A percentile compares a stretch with the other conserved stretches of the same genome.
Conservation (phyloP, 2,888 invertebrate species). For the Drosophila kanekoi region DNA sequence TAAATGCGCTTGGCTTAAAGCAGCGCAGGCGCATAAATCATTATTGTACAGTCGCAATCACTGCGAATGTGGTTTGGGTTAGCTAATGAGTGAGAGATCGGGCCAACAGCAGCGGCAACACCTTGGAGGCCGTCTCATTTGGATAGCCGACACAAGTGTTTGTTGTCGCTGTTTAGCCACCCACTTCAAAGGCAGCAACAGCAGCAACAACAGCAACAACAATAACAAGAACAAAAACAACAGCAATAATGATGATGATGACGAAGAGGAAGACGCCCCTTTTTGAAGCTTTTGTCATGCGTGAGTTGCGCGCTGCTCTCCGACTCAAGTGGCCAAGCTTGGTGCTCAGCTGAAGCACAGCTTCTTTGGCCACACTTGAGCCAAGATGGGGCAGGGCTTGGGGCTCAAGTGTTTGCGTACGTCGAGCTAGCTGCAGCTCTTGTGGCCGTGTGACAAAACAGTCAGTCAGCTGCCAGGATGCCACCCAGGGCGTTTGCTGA, state of each 20-base stretch:
- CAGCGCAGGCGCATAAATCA: slow-evolving; percentile 51
- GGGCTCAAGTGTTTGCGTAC: slow-evolving; percentile 65
- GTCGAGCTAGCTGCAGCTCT: slow-evolving; percentile 57
- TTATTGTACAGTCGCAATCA: slow-evolving; percentile 5
- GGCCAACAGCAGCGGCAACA: slow-evolving; percentile 48
- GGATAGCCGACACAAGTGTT: slow-evolving; percentile 55
- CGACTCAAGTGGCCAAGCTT: slow-evolving; percentile 60
- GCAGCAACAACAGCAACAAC: slow-evolving; percentile 36
- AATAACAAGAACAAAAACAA: slow-evolving; percentile 34
- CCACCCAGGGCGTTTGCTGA: slow-evolving; percentile 69
- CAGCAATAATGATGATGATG: slow-evolving; percentile 28
- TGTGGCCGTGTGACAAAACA: slow-evolving; percentile 56
- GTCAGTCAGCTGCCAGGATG: slow-evolving; percentile 40
- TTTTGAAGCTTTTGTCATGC: slow-evolving; percentile 70
- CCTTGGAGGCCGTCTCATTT: slow-evolving; percentile 68
- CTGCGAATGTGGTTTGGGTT: slow-evolving; percentile 19
- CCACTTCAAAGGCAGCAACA: slow-evolving; percentile 50
- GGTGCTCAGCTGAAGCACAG: slow-evolving; percentile 58
- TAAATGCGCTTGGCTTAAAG: slow-evolving; percentile 45
- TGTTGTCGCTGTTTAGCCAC: slow-evolving; percentile 63
- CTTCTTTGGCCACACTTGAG: slow-evolving; percentile 65
- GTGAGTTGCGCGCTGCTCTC: slow-evolving; percentile 41
- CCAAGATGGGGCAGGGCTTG: neutral
- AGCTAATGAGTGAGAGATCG: slow-evolving; percentile 69
- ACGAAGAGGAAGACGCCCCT: slow-evolving; percentile 64